Evolutionary conservation across 2,797 vertebrate genomes (phyloP), one percentile per base, ranked within the genome.

Genomic region (Prionace glauca): DNA sequence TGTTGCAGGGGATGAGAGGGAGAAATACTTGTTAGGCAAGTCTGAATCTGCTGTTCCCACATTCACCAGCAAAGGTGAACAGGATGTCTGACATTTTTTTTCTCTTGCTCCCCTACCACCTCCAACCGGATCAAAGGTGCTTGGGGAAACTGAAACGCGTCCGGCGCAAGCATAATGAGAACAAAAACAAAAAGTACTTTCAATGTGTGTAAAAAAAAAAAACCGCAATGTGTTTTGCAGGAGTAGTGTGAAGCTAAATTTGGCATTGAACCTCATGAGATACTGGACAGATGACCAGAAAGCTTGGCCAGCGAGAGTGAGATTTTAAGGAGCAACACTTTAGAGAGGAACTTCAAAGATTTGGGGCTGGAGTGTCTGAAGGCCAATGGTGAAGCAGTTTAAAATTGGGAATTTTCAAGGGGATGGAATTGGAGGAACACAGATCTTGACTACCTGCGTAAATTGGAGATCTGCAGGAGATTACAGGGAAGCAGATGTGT

Each of bases 61-160:
- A 84, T 84, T 84, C 20, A 41, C 41, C 36, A 84, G 79, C 36
- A 81, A 81, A 81, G 18, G 36, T 20, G 79, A 41, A 0, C 0
- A 41, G 36, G 36, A 1, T 84, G 24, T 69, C 11, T 36, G 65
- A 4, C 56, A n/a, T 36, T n/a, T 96, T 95, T 95, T 1, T 96
- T 94, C 56, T 74, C 32, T 11, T 12, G 74, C 74, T 72, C 3
- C 71, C 71, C 22, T 71, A 0, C 36, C 36, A 0, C 16, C 36
- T 3, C 79, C n/a, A 18, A 18, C 0, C 3, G 5, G n/a, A 45
- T 20, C 4, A 8, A 0, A 18, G 36, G 79, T 45, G 18, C 36
- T 77, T 11, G 8, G 29, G 72, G 29, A 77, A 32, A 32, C 12
- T 77, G 29, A 26, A 74, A 22, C 72, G 7, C 71, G 29, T 26